Evolutionary conservation across 2,888 invertebrate genomes (phyloP).

Genomic region (Octonoba sinensis): DNA sequence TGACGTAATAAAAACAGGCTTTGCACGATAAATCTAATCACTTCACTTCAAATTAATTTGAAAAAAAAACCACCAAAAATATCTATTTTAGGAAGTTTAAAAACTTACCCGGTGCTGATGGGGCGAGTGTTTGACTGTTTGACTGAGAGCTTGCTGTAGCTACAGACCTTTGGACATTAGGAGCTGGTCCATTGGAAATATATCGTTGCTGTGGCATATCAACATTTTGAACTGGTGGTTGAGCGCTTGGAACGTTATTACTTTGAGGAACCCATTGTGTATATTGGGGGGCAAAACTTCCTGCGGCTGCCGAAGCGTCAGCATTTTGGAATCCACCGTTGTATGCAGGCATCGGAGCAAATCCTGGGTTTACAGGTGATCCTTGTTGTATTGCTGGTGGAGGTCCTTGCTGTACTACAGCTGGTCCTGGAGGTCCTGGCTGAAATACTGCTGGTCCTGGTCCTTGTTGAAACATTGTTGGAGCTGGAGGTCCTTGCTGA

Average conservation of each 20-base stretch:
- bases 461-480: neutral
- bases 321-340: neutral
- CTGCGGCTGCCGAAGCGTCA: neutral
- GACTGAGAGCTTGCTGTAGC: too few species aligned
- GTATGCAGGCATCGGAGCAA: neutral
- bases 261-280: neutral
- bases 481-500: neutral
- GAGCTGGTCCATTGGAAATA: too few species aligned
- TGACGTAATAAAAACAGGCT: too few species aligned
- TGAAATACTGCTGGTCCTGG: neutral
- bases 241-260: neutral
- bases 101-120: too few species aligned
- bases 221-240: neutral
- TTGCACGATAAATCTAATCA: too few species aligned
- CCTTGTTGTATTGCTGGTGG: neutral
- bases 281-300: neutral
- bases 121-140: too few species aligned
- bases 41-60: too few species aligned
- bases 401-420: neutral
- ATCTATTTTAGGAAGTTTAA: too few species aligned
- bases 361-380: neutral
- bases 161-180: too few species aligned
- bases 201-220: neutral
- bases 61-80: too few species aligned
- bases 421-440: neutral